Conservation (phyloP, 2,113 vertebrate genomes). For the Oriolus oriolus region DNA sequence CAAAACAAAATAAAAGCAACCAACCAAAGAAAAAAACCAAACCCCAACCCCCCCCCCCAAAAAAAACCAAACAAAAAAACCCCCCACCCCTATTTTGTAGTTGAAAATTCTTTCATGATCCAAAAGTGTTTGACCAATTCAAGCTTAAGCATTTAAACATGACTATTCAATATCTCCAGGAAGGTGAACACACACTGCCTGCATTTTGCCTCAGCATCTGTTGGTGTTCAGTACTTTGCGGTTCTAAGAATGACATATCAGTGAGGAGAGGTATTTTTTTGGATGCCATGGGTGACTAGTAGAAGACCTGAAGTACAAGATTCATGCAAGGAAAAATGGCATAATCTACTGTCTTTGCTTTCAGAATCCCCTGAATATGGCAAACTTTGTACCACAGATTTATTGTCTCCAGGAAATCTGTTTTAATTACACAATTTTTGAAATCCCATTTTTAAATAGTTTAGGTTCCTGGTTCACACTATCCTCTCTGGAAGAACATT, state of each 20-base stretch:
- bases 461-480: not conserved
- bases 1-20: not conserved
- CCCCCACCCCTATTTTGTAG: fast-evolving
- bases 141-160: not conserved
- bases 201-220: not conserved
- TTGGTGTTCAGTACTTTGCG: not conserved
- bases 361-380: not conserved
- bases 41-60: no score
- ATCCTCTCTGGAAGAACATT: not conserved
- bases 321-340: not conserved
- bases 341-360: not conserved
- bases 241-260: not conserved
- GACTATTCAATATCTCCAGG: not conserved
- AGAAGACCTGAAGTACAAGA: not conserved
- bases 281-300: not conserved
- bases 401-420: not conserved
- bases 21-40: not conserved
- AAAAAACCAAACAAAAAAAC: no score
- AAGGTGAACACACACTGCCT: not conserved
- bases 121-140: not conserved
- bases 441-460: not conserved
- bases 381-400: not conserved
- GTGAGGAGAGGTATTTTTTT: not conserved
- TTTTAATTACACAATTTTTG: not conserved
- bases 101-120: not conserved